A percentile compares a stretch with the other conserved stretches of the same genome.
Evolutionary conservation across 2,113 vertebrate genomes (phyloP).

Genomic region (Megaceryle maxima): DNA sequence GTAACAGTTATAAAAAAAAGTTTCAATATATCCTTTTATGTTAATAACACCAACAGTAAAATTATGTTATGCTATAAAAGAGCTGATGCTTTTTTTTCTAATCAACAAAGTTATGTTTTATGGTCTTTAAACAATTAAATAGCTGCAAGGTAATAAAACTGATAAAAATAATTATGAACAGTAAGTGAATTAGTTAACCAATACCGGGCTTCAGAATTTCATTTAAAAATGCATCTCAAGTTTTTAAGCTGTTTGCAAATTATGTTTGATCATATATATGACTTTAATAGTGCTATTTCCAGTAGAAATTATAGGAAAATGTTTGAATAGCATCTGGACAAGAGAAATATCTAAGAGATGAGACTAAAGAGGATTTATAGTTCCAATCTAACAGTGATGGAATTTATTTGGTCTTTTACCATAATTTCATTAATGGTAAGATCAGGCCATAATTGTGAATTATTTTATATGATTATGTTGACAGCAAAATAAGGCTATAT

Average conservation of each 20-base stretch:
- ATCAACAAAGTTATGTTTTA: conserved; percentile 18
- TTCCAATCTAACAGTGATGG: background rate
- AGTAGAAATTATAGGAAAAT: background rate
- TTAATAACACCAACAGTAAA: conserved; percentile 26
- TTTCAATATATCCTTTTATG: conserved; percentile 2
- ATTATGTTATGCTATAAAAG: background rate
- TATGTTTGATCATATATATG: background rate
- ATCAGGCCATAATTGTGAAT: background rate
- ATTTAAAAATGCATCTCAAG: background rate
- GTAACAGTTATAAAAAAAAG: background rate
- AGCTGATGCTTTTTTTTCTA: background rate
- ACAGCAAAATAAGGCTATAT: background rate
- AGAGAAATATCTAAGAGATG: background rate
- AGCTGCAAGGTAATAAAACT: background rate
- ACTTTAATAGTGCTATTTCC: background rate
- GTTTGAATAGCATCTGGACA: background rate
- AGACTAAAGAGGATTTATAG: background rate
- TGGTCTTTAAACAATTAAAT: conserved; percentile 42
- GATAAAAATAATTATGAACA: conserved; percentile 27
- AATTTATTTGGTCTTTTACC: background rate
- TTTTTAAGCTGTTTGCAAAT: background rate
- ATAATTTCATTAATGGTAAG: background rate
- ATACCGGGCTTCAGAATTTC: background rate
- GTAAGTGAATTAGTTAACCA: conserved; percentile 24
- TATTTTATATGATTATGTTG: background rate